A percentile compares a stretch with the other conserved stretches of the same genome.
Evolutionary conservation across 2,797 vertebrate genomes (phyloP).

Genomic region (Anniella stebbinsi): DNA sequence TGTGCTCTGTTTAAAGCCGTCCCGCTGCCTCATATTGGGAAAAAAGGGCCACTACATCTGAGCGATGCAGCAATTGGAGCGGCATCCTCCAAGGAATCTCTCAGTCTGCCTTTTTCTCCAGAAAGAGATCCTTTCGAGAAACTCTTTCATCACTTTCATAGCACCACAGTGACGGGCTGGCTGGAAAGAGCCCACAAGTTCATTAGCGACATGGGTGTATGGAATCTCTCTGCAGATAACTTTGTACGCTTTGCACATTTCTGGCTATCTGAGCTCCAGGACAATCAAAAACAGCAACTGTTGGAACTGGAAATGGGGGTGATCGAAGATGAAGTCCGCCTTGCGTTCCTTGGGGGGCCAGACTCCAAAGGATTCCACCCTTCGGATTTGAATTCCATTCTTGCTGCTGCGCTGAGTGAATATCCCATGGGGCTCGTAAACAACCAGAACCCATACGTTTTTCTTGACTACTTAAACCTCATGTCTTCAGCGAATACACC

Average conservation of each 20-base stretch:
- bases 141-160: not conserved
- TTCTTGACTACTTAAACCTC: slow-evolving; percentile 48
- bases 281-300: slow-evolving; percentile 29
- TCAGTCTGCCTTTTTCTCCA: slow-evolving; percentile 43
- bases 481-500: slow-evolving; percentile 50
- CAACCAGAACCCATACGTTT: slow-evolving; percentile 34
- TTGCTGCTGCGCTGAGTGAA: slow-evolving; percentile 2
- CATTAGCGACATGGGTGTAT: slow-evolving; percentile 29
- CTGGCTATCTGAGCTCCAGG: slow-evolving; percentile 53
- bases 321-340: slow-evolving; percentile 39
- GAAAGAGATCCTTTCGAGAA: slow-evolving; percentile 16
- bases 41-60: slow-evolving; percentile 27
- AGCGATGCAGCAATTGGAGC: slow-evolving; percentile 43
- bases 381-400: not conserved
- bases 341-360: slow-evolving; percentile 26
- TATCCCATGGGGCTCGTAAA: slow-evolving; percentile 16
- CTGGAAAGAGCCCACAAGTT: slow-evolving; percentile 36
- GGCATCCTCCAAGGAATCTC: slow-evolving; percentile 47
- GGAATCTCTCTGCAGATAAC: slow-evolving; percentile 38
- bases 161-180: slow-evolving; percentile 37
- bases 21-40: slow-evolving; percentile 45
- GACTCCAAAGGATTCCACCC: slow-evolving; percentile 12
- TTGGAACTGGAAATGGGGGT: slow-evolving; percentile 55
- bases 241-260: slow-evolving; percentile 61
- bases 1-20: slow-evolving; percentile 38